Base-by-base conservation (phyloP, 2,113 vertebrate genomes). In the Festucalex cinctus region DNA sequence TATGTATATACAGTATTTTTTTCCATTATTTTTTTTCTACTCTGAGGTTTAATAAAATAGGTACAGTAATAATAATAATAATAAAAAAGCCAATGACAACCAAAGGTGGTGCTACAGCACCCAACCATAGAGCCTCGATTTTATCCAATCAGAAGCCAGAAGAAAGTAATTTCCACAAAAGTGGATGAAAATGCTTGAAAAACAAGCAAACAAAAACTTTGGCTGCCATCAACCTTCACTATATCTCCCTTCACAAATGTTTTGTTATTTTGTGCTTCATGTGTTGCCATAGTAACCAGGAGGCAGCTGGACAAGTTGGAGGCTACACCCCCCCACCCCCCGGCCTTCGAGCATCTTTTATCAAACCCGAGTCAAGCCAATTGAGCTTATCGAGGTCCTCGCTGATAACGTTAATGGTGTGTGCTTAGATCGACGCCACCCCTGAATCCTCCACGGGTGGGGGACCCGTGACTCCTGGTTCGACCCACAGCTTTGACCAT, bases 381-480 rank as follows among this genome's bases (percentile, higher is more conserved):
- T 89, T 90, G 93, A 94, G 94, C 95, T 93, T 94, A 94, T 91
- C 91, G 90, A 90, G 82, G 90, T 88, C 69, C 35, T 78, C 74
- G 75, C 87, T 82, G 93, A 94, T 94, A 95, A 94, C 91, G 90
- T 94, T 95, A 94, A 94, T 92, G 91, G 92, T 89, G 90, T 93
- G 94, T 92, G 91, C 92, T 94, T 90, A 91, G 86, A 92, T 93
- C 87, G 88, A 88, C 88, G 86, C 84, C 43, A 76, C 80, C 79
- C 80, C 74, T 81, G 87, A 92, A 91, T 87, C 90, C 90, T 35
- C 70, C 83, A 83, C 65, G 62, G 54, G 74, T 3, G 39, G 59
- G 75, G 69, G 74, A 77, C 63, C 65, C 73, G 78, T 76, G 69
- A 76, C 62, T 67, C 72, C 51, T 71, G 77, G 82, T 81, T 81